These are phyloP conservation scores for Odontamblyopus rebecca DNA, from an alignment of 2,797 vertebrate species.

Conservation along the genomic window DNA sequence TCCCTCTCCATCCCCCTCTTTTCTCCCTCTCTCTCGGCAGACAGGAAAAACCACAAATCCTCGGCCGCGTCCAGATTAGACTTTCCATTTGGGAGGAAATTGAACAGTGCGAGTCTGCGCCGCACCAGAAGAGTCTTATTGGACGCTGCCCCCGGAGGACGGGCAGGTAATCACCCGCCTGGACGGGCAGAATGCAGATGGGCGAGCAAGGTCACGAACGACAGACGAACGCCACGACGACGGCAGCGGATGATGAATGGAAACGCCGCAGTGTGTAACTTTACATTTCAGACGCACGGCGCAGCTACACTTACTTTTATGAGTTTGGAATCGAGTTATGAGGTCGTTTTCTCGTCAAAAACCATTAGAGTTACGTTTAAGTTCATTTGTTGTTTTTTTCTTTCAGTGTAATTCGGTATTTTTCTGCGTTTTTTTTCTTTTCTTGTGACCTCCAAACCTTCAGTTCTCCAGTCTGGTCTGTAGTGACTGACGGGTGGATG, in stretches of 20 bases:
- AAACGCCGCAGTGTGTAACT: background rate
- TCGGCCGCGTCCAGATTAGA: constrained; percentile 51
- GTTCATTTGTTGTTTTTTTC: too few relatives aligned
- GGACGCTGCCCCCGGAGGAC: constrained; percentile 41
- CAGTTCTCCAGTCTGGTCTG: too few relatives aligned
- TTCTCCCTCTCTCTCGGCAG: constrained; percentile 26
- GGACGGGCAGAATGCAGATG: constrained; percentile 57
- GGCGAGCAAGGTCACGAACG: constrained; percentile 20
- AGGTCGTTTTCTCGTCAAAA: too few relatives aligned
- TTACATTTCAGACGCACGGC: background rate
- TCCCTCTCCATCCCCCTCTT: background rate
- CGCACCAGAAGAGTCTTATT: constrained; percentile 33
- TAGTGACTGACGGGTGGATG: too few relatives aligned
- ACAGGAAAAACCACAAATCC: constrained; percentile 48
- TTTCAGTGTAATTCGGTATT: too few relatives aligned
- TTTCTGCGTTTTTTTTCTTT: too few relatives aligned
- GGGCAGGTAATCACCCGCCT: constrained; percentile 62
- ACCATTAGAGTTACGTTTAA: too few relatives aligned
- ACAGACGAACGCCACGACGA: background rate
- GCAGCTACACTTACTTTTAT: background rate
- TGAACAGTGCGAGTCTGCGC: constrained; percentile 53
- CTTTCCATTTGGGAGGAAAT: constrained; percentile 61
- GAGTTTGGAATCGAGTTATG: too few relatives aligned
- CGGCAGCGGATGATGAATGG: background rate
- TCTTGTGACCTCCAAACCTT: too few relatives aligned